A percentile compares a stretch with the other conserved stretches of the same genome.
phyloP scores from a whole-genome alignment of 2,888 invertebrate genomes.

The Eulithis testata region DNA sequence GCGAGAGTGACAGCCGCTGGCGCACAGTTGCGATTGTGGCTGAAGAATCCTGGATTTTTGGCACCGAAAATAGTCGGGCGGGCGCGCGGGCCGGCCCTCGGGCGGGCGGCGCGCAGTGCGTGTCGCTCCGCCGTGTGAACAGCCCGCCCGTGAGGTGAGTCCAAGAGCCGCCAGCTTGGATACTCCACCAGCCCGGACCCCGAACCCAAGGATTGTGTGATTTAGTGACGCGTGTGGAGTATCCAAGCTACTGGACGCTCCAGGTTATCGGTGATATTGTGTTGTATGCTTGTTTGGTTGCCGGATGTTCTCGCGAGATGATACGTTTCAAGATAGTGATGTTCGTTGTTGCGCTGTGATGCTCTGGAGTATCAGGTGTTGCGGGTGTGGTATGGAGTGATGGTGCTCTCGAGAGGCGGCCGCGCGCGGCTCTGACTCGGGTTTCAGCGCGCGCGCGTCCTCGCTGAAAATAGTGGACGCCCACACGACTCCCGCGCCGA shows the following conservation, averaged over 20 bases:
- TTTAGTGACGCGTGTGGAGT: slow-evolving; percentile 56
- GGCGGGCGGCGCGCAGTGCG: slow-evolving; percentile 80
- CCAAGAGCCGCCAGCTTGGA: slow-evolving; percentile 60
- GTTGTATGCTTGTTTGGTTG: slow-evolving; percentile 49
- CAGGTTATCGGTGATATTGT: slow-evolving; percentile 55
- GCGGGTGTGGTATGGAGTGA: slow-evolving; percentile 38
- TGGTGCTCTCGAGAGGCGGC: slow-evolving; percentile 43
- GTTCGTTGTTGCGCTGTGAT: slow-evolving; percentile 44
- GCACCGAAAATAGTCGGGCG: slow-evolving; percentile 83
- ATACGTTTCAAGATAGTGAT: slow-evolving; percentile 36
- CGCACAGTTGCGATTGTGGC: slow-evolving; percentile 31
- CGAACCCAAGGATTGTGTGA: slow-evolving; percentile 41
- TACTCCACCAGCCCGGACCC: slow-evolving; percentile 54
- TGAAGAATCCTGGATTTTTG: slow-evolving; percentile 81
- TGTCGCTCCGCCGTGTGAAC: slow-evolving; percentile 84
- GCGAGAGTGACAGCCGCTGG: slow-evolving; percentile 63
- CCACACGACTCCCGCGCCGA: slow-evolving; percentile 54
- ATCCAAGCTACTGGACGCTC: slow-evolving; percentile 66
- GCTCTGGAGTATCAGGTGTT: slow-evolving; percentile 24
- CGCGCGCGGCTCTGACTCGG: slow-evolving; percentile 70
- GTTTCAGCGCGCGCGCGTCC: slow-evolving; percentile 77
- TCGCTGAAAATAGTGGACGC: slow-evolving; percentile 81
- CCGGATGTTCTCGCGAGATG: slow-evolving; percentile 32
- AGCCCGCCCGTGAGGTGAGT: slow-evolving; percentile 82
- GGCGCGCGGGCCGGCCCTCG: slow-evolving; percentile 69